phyloP scores from a whole-genome alignment of 1,140 invertebrate species.

The Drosophila prosaltans region DNA sequence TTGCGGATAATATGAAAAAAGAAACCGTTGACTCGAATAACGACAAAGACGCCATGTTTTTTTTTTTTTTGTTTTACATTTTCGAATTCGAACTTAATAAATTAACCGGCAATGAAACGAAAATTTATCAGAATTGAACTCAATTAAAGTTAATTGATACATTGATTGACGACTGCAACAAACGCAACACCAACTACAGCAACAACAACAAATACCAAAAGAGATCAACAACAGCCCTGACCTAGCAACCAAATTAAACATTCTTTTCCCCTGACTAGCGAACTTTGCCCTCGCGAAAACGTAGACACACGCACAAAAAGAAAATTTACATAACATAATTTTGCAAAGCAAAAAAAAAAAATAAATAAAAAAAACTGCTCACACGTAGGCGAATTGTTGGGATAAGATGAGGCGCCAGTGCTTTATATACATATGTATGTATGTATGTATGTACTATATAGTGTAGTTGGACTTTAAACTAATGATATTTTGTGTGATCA shows the following conservation, averaged over 20 bases:
- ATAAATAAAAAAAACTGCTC: background rate
- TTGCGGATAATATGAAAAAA: conserved; percentile 27
- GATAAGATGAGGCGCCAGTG: conserved; percentile 1
- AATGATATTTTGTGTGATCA: conserved; percentile 49
- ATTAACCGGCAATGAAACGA: conserved; percentile 36
- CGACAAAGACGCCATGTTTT: conserved; percentile 39
- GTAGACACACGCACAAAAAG: background rate
- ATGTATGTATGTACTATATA: background rate
- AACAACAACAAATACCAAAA: conserved; percentile 40
- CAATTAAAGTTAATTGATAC: conserved; percentile 67
- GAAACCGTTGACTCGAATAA: conserved; percentile 44
- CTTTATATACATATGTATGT: background rate
- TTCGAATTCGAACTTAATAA: conserved; percentile 32
- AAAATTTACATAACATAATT: conserved; percentile 10
- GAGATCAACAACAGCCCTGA: conserved; percentile 43
- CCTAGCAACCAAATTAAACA: conserved; percentile 45
- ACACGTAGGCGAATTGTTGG: conserved; percentile 5
- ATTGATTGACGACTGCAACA: conserved; percentile 46
- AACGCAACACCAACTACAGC: background rate
- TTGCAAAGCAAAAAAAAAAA: background rate
- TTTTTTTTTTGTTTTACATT: background rate
- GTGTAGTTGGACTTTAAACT: conserved; percentile 70
- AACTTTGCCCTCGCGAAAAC: conserved; percentile 1
- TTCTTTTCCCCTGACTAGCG: conserved; percentile 12
- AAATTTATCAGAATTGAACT: conserved; percentile 38